Base-by-base conservation (phyloP, 2,113 vertebrate species). In the Nannospalax galili region DNA sequence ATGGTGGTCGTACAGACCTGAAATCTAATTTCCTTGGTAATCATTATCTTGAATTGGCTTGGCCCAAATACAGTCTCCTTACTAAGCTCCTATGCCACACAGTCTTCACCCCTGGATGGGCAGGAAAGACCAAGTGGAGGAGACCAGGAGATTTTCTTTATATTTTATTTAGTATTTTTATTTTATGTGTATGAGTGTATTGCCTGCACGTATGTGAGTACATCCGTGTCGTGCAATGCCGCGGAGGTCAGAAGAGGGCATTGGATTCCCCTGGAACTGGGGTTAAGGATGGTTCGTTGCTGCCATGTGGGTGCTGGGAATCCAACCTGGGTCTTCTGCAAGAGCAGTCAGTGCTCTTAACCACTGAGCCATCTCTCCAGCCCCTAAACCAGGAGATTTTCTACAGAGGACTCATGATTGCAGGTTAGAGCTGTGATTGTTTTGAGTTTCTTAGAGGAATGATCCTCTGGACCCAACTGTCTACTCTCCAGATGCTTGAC, bases 21-120 rank as follows among this genome's bases (percentile, higher is more conserved):
- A 89, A 95, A 89, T 89, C 65, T 86, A 56, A 89, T 93, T 95
- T 95, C 73, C 60, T 72, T 93, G 62, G 64, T 90, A 90, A 86
- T 90, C 10, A 30, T 48, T 93, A 82, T 87, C 79, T 80, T 84
- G 45, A 42, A 62, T 93, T 95, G n/a, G 35, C 58, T 86, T 89
- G 56, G 80, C 62, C 65, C 82, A 80, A 48, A 42, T 24, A 5
- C 28, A 92, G 28, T 56, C 35, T 81, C 30, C 40, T 93, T 91
- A n/a, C 32, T 70, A 91, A 91, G 24, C 22, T 84, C 24, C 75
- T 82, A 30, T 90, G 52, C 48, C 67, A 35, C 2, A 72, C 20
- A 89, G 28, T 7, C 35, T 89, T 80, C 30, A 69, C 28, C 56
- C 5, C 19, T 58, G 74, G 52, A 10, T 78, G 35, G 81, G 48